phyloP scores from a whole-genome alignment of 2,797 vertebrate genomes.

The Pseudochirops corinnae region DNA sequence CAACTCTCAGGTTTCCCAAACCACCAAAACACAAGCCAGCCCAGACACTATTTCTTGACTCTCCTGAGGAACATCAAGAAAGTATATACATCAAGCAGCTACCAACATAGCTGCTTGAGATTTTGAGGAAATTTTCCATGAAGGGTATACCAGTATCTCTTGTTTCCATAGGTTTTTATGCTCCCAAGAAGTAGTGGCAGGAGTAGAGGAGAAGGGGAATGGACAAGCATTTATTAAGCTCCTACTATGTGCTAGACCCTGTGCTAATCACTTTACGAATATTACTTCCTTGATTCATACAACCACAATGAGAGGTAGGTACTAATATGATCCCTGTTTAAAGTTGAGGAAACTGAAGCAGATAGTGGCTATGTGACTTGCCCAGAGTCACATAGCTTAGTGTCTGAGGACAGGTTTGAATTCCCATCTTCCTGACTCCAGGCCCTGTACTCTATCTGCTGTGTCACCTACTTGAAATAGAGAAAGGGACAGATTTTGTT shows the following conservation, averaged over 20 bases:
- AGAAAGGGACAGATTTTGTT: not conserved
- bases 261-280: not conserved
- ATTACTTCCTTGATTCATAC: not conserved
- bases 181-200: not conserved
- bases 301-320: not conserved
- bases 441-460: not conserved
- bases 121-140: not conserved
- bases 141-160: too few species aligned
- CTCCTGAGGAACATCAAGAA: not conserved
- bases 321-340: not conserved
- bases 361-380: not conserved
- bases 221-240: not conserved
- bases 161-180: not conserved
- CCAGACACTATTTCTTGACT: not conserved
- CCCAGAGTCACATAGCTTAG: not conserved
- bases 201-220: not conserved
- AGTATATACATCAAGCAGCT: not conserved
- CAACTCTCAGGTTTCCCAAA: not conserved
- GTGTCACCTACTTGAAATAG: not conserved
- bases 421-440: not conserved
- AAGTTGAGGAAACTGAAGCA: not conserved
- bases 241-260: not conserved
- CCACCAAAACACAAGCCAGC: not conserved
- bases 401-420: not conserved
- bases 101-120: not conserved